Evolutionary conservation across 2,797 vertebrate genomes (phyloP), one percentile per base, ranked within the genome.

Genomic region (Lycodopsis pacificus): DNA sequence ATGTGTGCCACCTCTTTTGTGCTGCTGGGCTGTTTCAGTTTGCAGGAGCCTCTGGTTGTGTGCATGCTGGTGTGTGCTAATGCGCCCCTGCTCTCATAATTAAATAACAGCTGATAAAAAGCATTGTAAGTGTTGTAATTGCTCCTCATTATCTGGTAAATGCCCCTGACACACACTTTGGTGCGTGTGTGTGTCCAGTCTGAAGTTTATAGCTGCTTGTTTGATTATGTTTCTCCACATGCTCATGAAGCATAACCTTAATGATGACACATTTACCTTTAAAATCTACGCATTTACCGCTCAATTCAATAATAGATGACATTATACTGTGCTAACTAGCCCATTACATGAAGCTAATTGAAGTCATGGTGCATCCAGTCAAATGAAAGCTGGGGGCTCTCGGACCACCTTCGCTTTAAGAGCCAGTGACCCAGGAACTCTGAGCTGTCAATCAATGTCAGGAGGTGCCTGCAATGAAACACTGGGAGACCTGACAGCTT

Each of bases 81-180:
- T 80, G 67, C n/a, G 48, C 73, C 74, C 71, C 73, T 53, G 62
- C 74, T 81, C 83, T 86, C 85, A 82, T 92, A 85, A 93, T 92
- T 88, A 90, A 93, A 91, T 91, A 92, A 88, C 76, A 53, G 65
- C 83, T 77, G 82, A 94, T 92, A 90, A 90, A 91, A 89, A 73
- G 85, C 69, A 70, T 81, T 83, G 76, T 85, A 76, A 86, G 82
- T 81, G 66, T 86, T 86, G 83, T 91, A 91, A 94, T 93, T 94
- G 88, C 77, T 86, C 85, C 70, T 89, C 71, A 90, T 92, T 92
- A 88, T 91, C 82, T 76, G 74, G 63, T 81, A 70, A 85, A 87
- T 57, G 68, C 73, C 83, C 86, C 71, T 71, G 71, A 84, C 65
- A 75, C 69, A 62, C 57, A 34, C 4, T 34, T 20, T 12, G 10